Conservation (phyloP, 2,797 vertebrate genomes). For the Loriculus beryllinus region DNA sequence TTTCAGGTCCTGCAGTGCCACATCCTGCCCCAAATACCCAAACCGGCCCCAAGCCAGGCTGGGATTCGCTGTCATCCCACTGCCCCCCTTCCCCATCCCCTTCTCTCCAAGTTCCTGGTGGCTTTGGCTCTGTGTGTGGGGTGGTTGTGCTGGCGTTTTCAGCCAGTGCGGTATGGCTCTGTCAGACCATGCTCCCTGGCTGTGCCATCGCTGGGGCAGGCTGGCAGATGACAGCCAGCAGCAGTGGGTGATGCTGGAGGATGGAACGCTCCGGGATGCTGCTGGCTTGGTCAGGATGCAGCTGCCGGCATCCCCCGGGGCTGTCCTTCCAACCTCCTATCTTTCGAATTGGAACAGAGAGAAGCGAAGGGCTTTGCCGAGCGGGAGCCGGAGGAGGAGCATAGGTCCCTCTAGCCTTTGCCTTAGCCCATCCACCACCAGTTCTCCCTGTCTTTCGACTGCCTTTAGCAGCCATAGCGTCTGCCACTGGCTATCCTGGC, state of each 20-base stretch:
- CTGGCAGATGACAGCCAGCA: fast-evolving
- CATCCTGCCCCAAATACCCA: not conserved
- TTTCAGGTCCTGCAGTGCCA: not conserved
- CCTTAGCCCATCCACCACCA: not conserved
- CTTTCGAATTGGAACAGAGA: conserved; percentile 31
- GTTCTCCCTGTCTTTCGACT: not conserved
- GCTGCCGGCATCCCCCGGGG: fast-evolving
- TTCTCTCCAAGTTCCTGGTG: not conserved
- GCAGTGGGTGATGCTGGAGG: not conserved
- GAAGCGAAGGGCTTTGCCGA: conserved; percentile 22
- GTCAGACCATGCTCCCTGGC: not conserved
- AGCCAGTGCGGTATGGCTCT: fast-evolving
- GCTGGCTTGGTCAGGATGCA: not conserved
- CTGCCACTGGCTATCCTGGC: not conserved
- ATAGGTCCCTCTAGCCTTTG: conserved; percentile 8
- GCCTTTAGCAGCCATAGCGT: conserved; percentile 1
- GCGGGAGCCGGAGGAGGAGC: conserved; percentile 1
- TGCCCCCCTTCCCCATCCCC: not conserved
- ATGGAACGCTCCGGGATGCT: fast-evolving
- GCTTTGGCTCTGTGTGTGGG: fast-evolving
- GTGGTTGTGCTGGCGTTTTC: fast-evolving
- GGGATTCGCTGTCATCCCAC: not conserved
- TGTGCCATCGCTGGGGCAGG: not conserved
- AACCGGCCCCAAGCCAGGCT: fast-evolving
- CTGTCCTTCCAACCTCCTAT: not conserved